Conservation (phyloP, 1,140 invertebrate species). For the Dysdera silvatica region DNA sequence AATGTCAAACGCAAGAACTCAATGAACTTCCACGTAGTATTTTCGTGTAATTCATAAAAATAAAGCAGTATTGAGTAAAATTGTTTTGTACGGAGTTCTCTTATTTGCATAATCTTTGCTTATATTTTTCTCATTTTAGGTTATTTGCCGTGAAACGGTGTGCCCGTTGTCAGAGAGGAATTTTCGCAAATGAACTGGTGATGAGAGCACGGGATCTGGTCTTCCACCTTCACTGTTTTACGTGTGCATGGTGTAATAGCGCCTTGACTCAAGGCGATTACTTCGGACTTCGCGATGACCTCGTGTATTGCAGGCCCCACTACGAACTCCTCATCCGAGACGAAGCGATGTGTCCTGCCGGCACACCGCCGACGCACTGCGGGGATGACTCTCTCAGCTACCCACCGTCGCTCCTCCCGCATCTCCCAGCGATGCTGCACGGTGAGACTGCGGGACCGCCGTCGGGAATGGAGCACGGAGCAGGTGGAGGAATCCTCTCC, state of each 20-base stretch:
- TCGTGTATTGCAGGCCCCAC: conserved; percentile 47
- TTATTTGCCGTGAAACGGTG: conserved; percentile 57
- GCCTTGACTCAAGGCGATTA: conserved; percentile 61
- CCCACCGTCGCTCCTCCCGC: neutral
- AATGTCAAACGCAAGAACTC: too few species aligned
- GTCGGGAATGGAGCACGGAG: neutral
- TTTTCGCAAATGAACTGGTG: conserved; percentile 78
- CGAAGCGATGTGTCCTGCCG: neutral
- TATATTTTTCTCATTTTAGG: conserved; percentile 36
- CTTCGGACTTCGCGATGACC: conserved; percentile 56
- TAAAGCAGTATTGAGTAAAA: too few species aligned
- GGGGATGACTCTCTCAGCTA: neutral
- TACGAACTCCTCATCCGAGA: conserved; percentile 38
- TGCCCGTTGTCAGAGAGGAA: conserved; percentile 68
- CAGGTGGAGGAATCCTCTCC: neutral
- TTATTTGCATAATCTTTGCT: too few species aligned
- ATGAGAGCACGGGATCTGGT: conserved; percentile 78
- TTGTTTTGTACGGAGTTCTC: too few species aligned
- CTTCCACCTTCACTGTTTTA: conserved; percentile 85
- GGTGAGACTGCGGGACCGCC: neutral
- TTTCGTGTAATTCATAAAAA: too few species aligned
- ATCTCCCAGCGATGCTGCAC: neutral
- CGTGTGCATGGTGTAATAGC: conserved; percentile 69
- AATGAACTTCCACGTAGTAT: too few species aligned
- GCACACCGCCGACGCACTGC: neutral